These are phyloP conservation scores for Aphis craccivora DNA, from an alignment of 1,140 invertebrate species.

Conservation along the genomic window DNA sequence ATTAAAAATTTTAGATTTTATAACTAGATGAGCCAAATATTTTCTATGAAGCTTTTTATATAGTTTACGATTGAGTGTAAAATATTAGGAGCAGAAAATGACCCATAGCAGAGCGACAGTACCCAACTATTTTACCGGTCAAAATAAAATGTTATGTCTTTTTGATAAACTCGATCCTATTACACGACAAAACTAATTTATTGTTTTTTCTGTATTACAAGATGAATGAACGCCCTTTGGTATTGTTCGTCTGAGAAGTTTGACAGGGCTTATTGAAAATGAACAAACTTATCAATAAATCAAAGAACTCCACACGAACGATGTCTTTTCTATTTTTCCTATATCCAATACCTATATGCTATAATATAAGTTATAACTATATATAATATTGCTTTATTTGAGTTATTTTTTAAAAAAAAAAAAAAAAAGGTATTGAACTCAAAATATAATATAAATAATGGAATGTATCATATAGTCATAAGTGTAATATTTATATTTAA, in stretches of 20 bases:
- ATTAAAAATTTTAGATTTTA: neutral
- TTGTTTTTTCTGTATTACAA: neutral
- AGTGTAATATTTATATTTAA: neutral
- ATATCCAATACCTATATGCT: neutral
- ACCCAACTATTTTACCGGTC: neutral
- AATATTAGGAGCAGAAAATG: neutral
- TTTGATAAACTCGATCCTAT: neutral
- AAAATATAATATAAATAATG: neutral
- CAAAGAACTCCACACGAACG: neutral
- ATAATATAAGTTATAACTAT: neutral
- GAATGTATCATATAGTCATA: too few species aligned
- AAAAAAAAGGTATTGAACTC: neutral
- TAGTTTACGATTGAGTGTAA: neutral
- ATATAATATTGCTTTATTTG: neutral
- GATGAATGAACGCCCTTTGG: neutral
- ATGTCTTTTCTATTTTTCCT: neutral
- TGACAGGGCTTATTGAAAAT: neutral
- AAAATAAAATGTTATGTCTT: slow-evolving; percentile 5
- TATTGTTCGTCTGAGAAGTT: slow-evolving; percentile 2
- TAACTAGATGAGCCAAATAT: neutral
- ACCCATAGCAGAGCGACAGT: neutral
- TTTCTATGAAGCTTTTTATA: neutral
- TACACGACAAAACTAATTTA: neutral
- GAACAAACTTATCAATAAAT: neutral
- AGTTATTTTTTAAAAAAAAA: neutral